Evolutionary conservation across 2,888 invertebrate species (phyloP), one percentile per base, ranked within the genome.

Genomic region (Lithosia quadra): DNA sequence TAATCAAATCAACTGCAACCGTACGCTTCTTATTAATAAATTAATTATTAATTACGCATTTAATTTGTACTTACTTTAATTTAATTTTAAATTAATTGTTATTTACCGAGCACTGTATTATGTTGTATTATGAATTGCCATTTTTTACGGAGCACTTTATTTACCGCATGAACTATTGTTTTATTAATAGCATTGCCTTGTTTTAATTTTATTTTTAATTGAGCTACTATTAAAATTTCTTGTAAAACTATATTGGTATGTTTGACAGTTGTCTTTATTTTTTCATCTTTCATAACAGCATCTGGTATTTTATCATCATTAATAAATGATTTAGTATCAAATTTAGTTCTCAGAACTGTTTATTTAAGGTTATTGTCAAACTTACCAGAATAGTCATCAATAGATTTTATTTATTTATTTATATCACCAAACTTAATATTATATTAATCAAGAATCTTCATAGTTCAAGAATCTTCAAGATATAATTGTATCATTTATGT

Each of bases 21-120:
- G 21, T 34, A 15, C 21, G 53, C 34, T 63, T 55, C 34, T 18
- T 55, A 34, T 8, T 34, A 21, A 63, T 64, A 33, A 53, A 56
- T 56, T 55, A 33, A 53, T 22, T 56, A 28, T 57, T 39, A 15
- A 61, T 8, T 62, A 36, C 9, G 63, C 67, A 63, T 67, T 67
- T 69, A 34, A 57, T 43, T 15, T 61, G 64, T 65, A 64, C 64
- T 69, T 65, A 65, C 7, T 21, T 53, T 36, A 57, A 49, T 34
- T 57, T 24, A 34, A 21, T n/a, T 67, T 39, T 36, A 28, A 18
- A 58, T 18, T 65, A 15, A 39, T 43, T 33, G 34, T 43, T 43
- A 34, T 33, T 60, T 28, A 61, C 61, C 28, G 65, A 61, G 59
- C 67, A 60, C 53, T 43, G 74, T 71, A 67, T 59, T 69, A 57